Evolutionary conservation across 2,113 vertebrate genomes (phyloP).

Genomic region (Phodopus roborovskii): DNA sequence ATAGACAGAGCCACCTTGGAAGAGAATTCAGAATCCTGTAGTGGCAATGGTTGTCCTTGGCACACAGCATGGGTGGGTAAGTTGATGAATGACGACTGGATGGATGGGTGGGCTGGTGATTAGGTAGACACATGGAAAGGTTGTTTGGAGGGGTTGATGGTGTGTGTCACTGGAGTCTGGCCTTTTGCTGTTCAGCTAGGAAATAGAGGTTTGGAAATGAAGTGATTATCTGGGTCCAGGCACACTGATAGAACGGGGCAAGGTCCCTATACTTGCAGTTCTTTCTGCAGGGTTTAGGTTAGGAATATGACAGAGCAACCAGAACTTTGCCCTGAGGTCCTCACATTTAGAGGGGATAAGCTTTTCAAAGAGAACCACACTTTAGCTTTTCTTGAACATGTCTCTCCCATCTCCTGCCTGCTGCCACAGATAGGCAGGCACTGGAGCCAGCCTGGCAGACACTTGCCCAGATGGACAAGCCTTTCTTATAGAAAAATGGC

Average conservation of each 20-base stretch:
- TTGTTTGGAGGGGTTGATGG: not conserved
- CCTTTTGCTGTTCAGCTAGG: not conserved
- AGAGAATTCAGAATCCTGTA: not conserved
- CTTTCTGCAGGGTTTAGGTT: not conserved
- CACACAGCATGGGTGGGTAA: not conserved
- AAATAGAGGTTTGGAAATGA: too few species aligned
- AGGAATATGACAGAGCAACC: not conserved
- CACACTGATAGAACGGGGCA: not conserved
- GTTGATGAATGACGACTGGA: not conserved
- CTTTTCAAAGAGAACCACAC: not conserved
- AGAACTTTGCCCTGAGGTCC: not conserved
- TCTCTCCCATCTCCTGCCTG: too few species aligned
- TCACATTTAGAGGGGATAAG: not conserved
- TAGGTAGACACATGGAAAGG: too few species aligned
- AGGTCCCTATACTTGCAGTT: not conserved
- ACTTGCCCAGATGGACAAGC: accelerated
- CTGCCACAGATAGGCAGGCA: not conserved
- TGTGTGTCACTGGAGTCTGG: not conserved
- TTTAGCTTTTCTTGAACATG: not conserved
- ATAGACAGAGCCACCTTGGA: not conserved
- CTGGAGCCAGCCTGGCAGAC: not conserved
- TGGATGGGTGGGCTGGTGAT: not conserved
- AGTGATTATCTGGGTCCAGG: not conserved
- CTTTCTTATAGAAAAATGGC: not conserved
- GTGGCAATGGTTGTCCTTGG: not conserved